Evolutionary conservation across 2,113 vertebrate species (phyloP), one percentile per base, ranked within the genome.

Genomic region (Poicephalus meyeri): DNA sequence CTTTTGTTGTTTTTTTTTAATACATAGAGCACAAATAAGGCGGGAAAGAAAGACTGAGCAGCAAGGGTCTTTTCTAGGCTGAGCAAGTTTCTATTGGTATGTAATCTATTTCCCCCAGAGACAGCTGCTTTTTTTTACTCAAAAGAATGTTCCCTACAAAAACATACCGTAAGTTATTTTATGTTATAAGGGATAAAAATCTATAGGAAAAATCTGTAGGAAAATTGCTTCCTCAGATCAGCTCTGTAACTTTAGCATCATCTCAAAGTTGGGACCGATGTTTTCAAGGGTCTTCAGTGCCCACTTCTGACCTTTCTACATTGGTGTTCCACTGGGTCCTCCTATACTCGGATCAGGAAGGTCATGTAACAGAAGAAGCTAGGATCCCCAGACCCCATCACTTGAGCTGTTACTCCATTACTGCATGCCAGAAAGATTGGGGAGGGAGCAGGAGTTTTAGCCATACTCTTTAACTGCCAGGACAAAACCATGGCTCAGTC

Each of bases 351-450:
- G 14, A 35, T 58, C 26, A 17, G 16, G 21, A 81, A 70, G 17
- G 3, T 31, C 23, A 50, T 11, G 6, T 39, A 82, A 35, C 9
- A 58, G 47, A 68, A 52, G 23, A 35, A 10, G 3, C 11, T 35
- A 15, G 16, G 13, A 16, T 41, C 17, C 7, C 14, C 66, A 39
- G 37, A 15, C 0, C 7, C 6, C 13, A 1, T 35, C 19, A 17
- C 8, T 71, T 72, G 33, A 88, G 47, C 23, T 77, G 23, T 55
- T 88, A 20, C 42, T 79, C 33, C 7, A 26, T n/a, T 68, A 29
- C 6, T 26, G 11, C 8, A 9, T 68, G 14, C 18, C 2, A 3
- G 39, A 55, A 89, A 53, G 26, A 47, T 2, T 33, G 6, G 21
- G 6, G 8, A 76, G 52, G 18, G 13, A 31, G 16, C 6, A 55